Percentiles rank a stretch among this genome's conserved stretches.
Evolutionary conservation across 2,888 invertebrate species (phyloP).

Genomic region (Cylindroiulus punctatus): DNA sequence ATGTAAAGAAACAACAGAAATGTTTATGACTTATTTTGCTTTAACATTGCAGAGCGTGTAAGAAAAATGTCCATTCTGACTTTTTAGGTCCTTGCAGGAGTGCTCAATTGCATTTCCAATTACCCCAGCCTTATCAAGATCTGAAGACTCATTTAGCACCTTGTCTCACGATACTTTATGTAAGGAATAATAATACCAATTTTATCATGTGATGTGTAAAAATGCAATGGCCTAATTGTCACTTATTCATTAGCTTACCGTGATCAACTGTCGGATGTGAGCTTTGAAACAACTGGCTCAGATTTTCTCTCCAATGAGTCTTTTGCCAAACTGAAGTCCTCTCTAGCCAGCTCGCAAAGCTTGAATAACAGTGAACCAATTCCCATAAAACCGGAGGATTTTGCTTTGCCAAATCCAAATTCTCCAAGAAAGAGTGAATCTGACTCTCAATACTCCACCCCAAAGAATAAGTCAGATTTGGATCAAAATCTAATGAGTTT

Average conservation of each 20-base stretch:
- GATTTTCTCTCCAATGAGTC: not conserved
- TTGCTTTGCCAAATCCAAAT: constrained; percentile 69
- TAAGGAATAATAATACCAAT: constrained; percentile 53
- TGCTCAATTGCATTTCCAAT: constrained; percentile 73
- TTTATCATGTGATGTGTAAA: constrained; percentile 40
- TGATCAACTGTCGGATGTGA: constrained; percentile 65
- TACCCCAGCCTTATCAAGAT: constrained; percentile 57
- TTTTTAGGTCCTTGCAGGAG: constrained; percentile 78
- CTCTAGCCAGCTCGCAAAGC: not conserved
- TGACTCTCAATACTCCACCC: not conserved
- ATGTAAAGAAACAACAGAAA: too few species aligned
- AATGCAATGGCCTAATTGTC: not conserved
- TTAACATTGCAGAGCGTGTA: too few species aligned
- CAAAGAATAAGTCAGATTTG: constrained; percentile 24
- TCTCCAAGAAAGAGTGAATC: not conserved
- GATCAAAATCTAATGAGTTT: constrained; percentile 45
- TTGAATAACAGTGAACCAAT: constrained; percentile 27
- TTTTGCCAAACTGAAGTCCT: not conserved
- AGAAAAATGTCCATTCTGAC: too few species aligned
- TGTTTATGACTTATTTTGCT: too few species aligned
- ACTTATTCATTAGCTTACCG: constrained; percentile 60
- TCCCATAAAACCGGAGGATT: constrained; percentile 89
- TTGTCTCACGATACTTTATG: constrained; percentile 64
- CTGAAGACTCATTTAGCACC: constrained; percentile 62
- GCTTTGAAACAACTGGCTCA: constrained; percentile 61